Conservation (phyloP, 2,113 vertebrate species). For the mouse (Mus musculus) region GRCm39 chr3:121069001-121069500, state of each 20-base stretch:
- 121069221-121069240: not conserved
- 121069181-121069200: not conserved
- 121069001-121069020: not conserved
- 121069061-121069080: not conserved
- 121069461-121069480: not conserved
- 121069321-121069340: not conserved
- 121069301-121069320: not conserved
- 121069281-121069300: not conserved
- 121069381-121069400: not conserved
- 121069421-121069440: not conserved
- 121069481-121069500: too few relatives aligned
- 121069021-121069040: not conserved
- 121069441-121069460: not conserved
- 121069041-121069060: not conserved
- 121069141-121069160: conserved; percentile 17
- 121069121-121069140: not conserved
- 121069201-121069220: not conserved
- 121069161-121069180: not conserved
- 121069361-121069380: not conserved
- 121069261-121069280: not conserved
- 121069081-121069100: not conserved
- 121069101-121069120: not conserved
- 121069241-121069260: not conserved
- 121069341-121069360: not conserved
- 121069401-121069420: not conserved